These are phyloP conservation scores for Ramphastos sulfuratus DNA, from an alignment of 2,113 vertebrate genomes.

Conservation along the genomic window DNA sequence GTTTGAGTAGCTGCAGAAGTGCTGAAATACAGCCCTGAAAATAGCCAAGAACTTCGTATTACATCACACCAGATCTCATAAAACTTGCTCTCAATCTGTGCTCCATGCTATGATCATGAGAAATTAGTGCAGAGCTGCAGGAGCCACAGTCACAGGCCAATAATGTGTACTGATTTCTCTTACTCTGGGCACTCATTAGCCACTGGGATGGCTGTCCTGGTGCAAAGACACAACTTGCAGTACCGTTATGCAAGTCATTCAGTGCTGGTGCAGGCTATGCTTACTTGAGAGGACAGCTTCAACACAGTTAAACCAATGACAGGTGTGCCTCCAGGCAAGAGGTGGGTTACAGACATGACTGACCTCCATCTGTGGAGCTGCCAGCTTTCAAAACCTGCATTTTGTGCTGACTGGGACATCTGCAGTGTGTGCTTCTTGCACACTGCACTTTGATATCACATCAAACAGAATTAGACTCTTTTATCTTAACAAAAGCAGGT, in stretches of 20 bases:
- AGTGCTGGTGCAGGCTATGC: not conserved
- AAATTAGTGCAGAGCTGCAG: not conserved
- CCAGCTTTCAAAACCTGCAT: not conserved
- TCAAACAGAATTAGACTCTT: not conserved
- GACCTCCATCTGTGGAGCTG: not conserved
- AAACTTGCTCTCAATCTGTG: not conserved
- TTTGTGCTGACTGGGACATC: not conserved
- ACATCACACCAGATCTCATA: not conserved
- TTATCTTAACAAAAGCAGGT: not conserved
- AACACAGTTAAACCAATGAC: not conserved
- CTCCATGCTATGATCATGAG: not conserved
- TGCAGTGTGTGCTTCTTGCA: not conserved
- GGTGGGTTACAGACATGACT: not conserved
- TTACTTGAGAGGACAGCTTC: not conserved
- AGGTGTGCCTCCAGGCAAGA: not conserved
- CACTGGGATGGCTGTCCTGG: not conserved
- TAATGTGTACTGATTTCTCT: not conserved
- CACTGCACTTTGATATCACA: not conserved
- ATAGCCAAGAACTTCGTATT: not conserved
- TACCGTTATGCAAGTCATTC: not conserved
- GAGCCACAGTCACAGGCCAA: not conserved
- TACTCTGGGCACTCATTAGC: not conserved
- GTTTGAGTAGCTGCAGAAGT: not conserved
- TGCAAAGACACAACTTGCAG: not conserved
- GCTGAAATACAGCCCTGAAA: not conserved